Base-by-base conservation (phyloP, 2,797 vertebrate species). In the Calcarius lapponicus region DNA sequence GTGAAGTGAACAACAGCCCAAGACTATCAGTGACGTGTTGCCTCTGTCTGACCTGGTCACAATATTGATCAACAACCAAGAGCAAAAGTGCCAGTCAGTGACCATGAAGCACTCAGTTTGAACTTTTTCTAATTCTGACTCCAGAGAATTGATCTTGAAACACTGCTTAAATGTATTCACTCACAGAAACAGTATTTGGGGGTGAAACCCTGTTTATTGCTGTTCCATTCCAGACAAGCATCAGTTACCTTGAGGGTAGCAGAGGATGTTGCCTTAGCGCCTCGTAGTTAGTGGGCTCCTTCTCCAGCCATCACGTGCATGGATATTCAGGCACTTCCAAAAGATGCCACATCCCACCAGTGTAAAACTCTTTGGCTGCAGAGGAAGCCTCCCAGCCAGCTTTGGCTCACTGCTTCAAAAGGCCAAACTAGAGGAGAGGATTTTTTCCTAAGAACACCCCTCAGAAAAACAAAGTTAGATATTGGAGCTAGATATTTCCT, bases 1-100 rank as follows among this genome's bases (percentile, higher is more conserved):
- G 36, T 10, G 51, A 79, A 80, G 21, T 47, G 50, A 76, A 43
- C 0, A 7, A 22, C 8, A 72, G 32, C 19, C 40, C 28, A 21
- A n/a, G 21, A 24, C 31, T 24, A 6, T 13, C 0, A 2, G 50
- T 36, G 61, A 19, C 1, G 0, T 2, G 6, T 32, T 53, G 14
- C 24, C 50, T 74, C 61, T 91, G 32, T 83, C 31, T 42, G 48
- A 53, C 13, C 16, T 54, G 47, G 5, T 58, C 4, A 2, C 51
- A 53, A 32, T 36, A 38, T 11, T 31, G 19, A 65, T 42, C 36
- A 82, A 38, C 64, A 40, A 20, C 42, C 34, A 85, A 70, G 74
- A 71, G 31, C 24, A 48, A 47, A 80, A 90, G 25, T 6, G 66
- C 17, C 40, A 43, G 7, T 26, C 51, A 86, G 66, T 2, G 16